These are phyloP conservation scores for Narcine bancroftii DNA, from an alignment of 2,113 vertebrate genomes.

Conservation along the genomic window DNA sequence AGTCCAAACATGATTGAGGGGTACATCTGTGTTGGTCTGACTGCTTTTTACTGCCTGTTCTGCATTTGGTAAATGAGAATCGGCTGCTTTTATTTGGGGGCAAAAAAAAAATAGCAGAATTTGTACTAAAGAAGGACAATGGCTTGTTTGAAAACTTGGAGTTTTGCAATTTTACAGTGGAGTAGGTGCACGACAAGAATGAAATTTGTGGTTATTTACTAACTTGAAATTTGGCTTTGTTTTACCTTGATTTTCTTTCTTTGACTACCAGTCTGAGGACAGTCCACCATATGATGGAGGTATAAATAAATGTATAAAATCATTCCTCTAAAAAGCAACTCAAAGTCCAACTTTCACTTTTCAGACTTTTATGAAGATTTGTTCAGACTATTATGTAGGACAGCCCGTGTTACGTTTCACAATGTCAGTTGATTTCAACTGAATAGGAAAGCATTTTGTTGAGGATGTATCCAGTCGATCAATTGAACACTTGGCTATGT, in stretches of 20 bases:
- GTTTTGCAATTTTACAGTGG: neutral
- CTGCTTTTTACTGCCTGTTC: slow-evolving; percentile 2
- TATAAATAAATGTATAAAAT: neutral
- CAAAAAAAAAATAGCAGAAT: neutral
- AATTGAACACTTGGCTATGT: neutral
- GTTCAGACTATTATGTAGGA: neutral
- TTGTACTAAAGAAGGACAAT: neutral
- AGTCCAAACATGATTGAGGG: slow-evolving; percentile 21
- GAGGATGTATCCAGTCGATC: neutral
- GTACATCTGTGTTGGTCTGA: slow-evolving; percentile 23
- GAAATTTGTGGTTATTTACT: neutral
- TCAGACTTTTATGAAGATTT: neutral
- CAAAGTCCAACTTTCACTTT: neutral
- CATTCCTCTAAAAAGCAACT: too few relatives aligned
- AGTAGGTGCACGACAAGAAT: neutral
- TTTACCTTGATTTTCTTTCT: neutral
- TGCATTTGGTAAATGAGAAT: neutral
- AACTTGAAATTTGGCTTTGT: neutral
- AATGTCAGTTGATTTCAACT: neutral
- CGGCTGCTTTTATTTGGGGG: neutral
- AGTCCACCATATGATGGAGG: neutral
- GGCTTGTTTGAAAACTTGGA: neutral
- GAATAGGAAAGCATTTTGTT: neutral
- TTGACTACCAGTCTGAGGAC: neutral
- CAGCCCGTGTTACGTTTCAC: neutral